phyloP scores from a whole-genome alignment of 2,797 vertebrate species.

The Balearica regulorum region DNA sequence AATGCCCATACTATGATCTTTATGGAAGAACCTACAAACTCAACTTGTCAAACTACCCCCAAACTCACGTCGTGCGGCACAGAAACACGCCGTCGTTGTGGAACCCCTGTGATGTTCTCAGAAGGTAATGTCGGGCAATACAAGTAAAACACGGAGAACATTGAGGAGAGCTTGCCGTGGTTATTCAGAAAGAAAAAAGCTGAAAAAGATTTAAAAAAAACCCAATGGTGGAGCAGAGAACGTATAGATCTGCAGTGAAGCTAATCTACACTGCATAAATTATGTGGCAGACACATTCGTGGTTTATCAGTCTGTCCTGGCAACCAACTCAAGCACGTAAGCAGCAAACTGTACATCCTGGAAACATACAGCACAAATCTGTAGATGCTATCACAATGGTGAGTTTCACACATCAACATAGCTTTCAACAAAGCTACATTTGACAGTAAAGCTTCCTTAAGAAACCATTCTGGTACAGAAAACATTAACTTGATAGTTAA shows the following conservation, averaged over 20 bases:
- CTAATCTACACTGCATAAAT: background rate
- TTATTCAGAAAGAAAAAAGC: background rate
- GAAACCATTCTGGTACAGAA: background rate
- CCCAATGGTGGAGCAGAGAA: background rate
- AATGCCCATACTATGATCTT: background rate
- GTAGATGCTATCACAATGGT: background rate
- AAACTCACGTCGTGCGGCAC: fast-evolving
- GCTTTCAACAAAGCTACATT: background rate
- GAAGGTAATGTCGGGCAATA: fast-evolving
- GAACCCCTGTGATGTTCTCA: background rate
- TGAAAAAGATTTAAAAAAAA: background rate
- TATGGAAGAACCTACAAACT: background rate
- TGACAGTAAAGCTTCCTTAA: background rate
- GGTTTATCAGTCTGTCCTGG: background rate
- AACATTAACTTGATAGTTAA: background rate
- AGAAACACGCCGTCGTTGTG: fast-evolving
- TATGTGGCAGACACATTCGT: background rate
- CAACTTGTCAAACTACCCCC: background rate
- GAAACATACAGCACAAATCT: background rate
- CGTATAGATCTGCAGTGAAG: background rate
- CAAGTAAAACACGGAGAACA: background rate
- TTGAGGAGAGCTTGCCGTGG: background rate
- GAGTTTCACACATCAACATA: background rate
- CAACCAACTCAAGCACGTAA: background rate
- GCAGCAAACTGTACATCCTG: background rate